These are phyloP conservation scores for Nephrotoma guestfalica DNA, from an alignment of 2,888 invertebrate genomes.

Conservation along the genomic window DNA sequence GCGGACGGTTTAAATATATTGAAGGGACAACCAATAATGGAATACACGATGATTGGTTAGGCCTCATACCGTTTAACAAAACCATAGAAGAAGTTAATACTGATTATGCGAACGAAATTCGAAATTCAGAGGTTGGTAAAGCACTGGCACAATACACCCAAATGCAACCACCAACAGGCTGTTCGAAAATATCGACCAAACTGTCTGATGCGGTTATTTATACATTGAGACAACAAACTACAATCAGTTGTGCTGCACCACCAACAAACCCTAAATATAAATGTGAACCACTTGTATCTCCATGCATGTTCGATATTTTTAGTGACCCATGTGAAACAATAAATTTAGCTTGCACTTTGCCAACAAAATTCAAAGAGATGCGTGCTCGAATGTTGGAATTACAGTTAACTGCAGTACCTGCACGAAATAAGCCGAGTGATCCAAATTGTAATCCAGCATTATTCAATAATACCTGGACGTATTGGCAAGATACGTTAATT, in stretches of 20 bases:
- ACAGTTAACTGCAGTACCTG: conserved; percentile 25
- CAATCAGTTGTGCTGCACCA: conserved; percentile 16
- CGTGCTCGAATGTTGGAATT: background rate
- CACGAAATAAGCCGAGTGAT: conserved; percentile 33
- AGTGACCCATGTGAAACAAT: conserved; percentile 37
- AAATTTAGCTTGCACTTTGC: conserved; percentile 18
- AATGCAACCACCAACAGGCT: too few species aligned
- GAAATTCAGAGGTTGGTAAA: conserved; percentile 17
- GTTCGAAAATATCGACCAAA: background rate
- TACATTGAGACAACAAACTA: conserved; percentile 19
- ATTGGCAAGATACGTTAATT: conserved; percentile 35
- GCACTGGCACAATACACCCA: conserved; percentile 14
- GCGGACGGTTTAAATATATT: conserved; percentile 23
- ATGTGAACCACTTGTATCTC: conserved; percentile 22
- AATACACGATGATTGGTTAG: conserved; percentile 17
- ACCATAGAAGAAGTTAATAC: conserved; percentile 18
- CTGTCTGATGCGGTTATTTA: conserved; percentile 13
- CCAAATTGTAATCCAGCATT: conserved; percentile 35
- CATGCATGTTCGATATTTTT: conserved; percentile 36
- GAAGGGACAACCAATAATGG: conserved; percentile 24
- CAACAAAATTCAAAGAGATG: background rate
- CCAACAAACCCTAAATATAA: background rate
- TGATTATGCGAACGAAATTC: conserved; percentile 18
- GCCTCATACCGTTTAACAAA: conserved; percentile 16
- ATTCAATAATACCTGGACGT: conserved; percentile 42